Evolutionary conservation across 1,140 invertebrate species (phyloP).

Genomic region (Caenorhabditis elegans): DNA sequence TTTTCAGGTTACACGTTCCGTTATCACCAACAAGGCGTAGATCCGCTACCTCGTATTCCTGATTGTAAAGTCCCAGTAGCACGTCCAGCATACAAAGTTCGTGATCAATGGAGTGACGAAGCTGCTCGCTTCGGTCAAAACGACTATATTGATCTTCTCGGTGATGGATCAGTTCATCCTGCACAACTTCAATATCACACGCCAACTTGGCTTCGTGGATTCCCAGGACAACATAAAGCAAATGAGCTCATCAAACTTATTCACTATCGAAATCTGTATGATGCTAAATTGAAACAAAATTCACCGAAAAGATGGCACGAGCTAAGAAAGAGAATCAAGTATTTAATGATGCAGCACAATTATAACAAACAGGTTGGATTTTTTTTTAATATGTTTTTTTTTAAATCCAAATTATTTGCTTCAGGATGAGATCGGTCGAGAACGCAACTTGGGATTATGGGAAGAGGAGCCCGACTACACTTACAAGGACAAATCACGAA

Average conservation of each 20-base stretch:
- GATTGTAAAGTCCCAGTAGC: constrained; percentile 55
- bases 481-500: constrained; percentile 62
- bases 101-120: constrained; percentile 47
- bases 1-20: constrained; percentile 61
- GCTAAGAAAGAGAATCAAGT: constrained; percentile 63
- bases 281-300: constrained; percentile 57
- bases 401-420: background rate
- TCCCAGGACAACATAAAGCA: constrained; percentile 63
- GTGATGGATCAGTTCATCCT: constrained; percentile 59
- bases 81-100: constrained; percentile 52
- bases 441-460: constrained; percentile 62
- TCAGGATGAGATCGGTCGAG: constrained; percentile 56
- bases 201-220: constrained; percentile 63
- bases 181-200: constrained; percentile 64
- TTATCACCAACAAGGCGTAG: constrained; percentile 63
- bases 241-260: constrained; percentile 65
- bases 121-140: constrained; percentile 62
- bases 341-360: constrained; percentile 64
- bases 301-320: constrained; percentile 63
- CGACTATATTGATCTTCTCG: constrained; percentile 64
- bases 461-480: constrained; percentile 64
- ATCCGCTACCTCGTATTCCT: constrained; percentile 60
- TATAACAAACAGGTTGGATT: constrained; percentile 57
- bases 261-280: constrained; percentile 65
- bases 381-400: background rate